These are phyloP conservation scores for Drosophila asahinai DNA, from an alignment of 1,140 invertebrate genomes.

Conservation along the genomic window DNA sequence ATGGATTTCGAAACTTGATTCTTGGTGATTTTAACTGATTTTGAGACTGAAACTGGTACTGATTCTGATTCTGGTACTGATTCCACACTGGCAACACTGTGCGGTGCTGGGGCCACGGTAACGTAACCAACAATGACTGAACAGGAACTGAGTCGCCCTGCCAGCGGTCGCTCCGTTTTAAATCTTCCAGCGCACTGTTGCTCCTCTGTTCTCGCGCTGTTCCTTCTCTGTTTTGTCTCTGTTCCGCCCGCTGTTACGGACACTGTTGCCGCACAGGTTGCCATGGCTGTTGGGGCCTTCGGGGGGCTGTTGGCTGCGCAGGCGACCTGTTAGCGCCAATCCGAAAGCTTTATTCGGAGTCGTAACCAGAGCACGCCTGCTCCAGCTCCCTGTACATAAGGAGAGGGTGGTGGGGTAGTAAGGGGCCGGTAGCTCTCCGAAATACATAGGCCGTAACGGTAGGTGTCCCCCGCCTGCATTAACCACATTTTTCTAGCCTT, in stretches of 20 bases:
- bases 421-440: neutral
- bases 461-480: neutral
- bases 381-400: too few relatives aligned
- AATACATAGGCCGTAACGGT: neutral
- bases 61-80: slow-evolving; percentile 1
- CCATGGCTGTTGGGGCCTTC: neutral
- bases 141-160: slow-evolving; percentile 72
- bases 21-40: too few relatives aligned
- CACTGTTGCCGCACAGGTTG: neutral
- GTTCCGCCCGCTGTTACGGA: slow-evolving; percentile 17
- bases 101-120: slow-evolving; percentile 50
- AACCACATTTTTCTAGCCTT: neutral
- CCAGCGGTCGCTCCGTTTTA: slow-evolving; percentile 61
- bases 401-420: too few relatives aligned
- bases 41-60: too few relatives aligned
- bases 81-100: slow-evolving; percentile 33
- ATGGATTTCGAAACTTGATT: too few relatives aligned
- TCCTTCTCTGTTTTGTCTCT: neutral
- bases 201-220: slow-evolving; percentile 37
- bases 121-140: slow-evolving; percentile 75
- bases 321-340: slow-evolving; percentile 24
- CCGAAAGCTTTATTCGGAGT: slow-evolving; percentile 40
- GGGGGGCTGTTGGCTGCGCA: neutral
- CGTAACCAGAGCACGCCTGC: neutral
- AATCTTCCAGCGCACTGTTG: slow-evolving; percentile 43